These are phyloP conservation scores for Drosophila truncata DNA, from an alignment of 1,140 invertebrate species.

Conservation along the genomic window DNA sequence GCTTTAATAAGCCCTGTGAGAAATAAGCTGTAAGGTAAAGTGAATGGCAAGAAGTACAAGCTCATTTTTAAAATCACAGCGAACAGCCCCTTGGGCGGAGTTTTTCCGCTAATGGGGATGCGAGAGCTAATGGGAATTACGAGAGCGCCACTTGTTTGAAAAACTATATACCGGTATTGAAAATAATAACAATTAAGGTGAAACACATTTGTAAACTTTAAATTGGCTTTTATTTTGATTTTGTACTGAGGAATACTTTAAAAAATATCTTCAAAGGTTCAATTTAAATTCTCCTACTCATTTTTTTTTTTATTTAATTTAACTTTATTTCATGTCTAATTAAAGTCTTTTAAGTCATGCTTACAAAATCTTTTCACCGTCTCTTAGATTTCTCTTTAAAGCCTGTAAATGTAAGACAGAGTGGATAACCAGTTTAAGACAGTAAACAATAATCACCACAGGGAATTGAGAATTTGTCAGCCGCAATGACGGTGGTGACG, in stretches of 20 bases:
- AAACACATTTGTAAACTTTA: too few species aligned
- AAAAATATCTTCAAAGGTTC: too few species aligned
- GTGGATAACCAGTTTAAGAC: conserved; percentile 31
- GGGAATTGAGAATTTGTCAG: conserved; percentile 43
- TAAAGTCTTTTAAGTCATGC: background rate
- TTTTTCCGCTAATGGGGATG: conserved; percentile 1
- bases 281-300: too few species aligned
- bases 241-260: too few species aligned
- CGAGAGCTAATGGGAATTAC: background rate
- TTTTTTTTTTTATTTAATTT: background rate
- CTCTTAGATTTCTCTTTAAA: background rate
- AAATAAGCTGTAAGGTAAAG: conserved; percentile 11
- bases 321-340: background rate
- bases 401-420: background rate
- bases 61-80: conserved; percentile 28
- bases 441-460: conserved; percentile 27
- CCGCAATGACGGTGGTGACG: conserved; percentile 12
- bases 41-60: conserved; percentile 24
- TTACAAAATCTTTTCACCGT: background rate
- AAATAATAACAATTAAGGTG: background rate
- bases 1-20: conserved; percentile 63
- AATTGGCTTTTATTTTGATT: too few species aligned
- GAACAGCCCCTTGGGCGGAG: conserved; percentile 21
- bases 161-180: conserved; percentile 6
- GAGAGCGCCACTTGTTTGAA: background rate